Conservation (phyloP, 1,140 invertebrate species). For the Pantala flavescens region DNA sequence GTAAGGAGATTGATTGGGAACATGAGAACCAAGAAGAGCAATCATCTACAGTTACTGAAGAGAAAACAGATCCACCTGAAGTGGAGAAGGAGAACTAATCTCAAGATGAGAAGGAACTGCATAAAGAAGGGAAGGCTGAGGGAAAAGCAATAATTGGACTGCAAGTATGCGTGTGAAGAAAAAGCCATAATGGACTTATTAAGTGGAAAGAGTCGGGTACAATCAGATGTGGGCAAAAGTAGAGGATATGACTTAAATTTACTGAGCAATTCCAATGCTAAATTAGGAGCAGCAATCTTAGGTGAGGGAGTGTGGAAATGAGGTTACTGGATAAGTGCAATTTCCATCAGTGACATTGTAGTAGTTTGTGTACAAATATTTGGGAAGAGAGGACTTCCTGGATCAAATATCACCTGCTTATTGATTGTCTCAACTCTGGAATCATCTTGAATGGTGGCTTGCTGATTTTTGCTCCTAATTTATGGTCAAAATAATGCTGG, state of each 20-base stretch:
- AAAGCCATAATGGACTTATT: constrained; percentile 14
- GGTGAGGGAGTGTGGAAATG: not conserved
- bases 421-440: not conserved
- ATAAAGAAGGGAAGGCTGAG: not conserved
- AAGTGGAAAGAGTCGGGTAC: not conserved
- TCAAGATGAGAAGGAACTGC: not conserved
- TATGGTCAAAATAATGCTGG: constrained; percentile 37
- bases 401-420: not conserved
- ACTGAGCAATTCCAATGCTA: not conserved
- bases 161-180: not conserved
- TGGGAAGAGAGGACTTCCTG: not conserved
- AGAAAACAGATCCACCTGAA: not conserved
- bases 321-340: not conserved
- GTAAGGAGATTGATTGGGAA: constrained; percentile 5
- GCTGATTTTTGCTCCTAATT: not conserved
- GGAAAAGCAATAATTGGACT: not conserved
- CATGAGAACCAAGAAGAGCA: constrained; percentile 23
- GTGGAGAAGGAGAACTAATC: constrained; percentile 11
- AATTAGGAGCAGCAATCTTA: not conserved
- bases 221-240: not conserved
- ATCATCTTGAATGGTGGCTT: not conserved
- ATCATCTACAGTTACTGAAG: not conserved
- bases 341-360: not conserved
- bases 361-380: not conserved
- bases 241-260: not conserved